Base-by-base conservation (phyloP, 2,888 invertebrate genomes). In the Aquatica leii region DNA sequence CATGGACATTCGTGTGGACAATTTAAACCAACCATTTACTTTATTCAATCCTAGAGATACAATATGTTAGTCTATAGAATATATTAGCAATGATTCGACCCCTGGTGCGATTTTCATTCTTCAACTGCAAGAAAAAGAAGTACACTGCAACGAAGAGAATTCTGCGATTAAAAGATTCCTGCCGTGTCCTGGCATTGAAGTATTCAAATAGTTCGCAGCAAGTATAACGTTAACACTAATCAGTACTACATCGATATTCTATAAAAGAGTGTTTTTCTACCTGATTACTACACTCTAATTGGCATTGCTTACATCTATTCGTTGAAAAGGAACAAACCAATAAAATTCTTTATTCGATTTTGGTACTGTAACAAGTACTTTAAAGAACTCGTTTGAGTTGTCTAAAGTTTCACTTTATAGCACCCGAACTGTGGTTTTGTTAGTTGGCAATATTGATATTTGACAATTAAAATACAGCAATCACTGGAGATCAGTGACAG, bases 281-380 rank as follows among this genome's bases (percentile, higher is more conserved):
- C 91, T 15, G 95, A 95, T 77, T 90, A 93, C 71, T 95, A 94
- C 80, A 95, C 95, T 2, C 84, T 97, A 58, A 94, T 97, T 89
- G 97, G 97, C 77, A 90, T 97, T 51, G 97, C 96, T 0, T 97
- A 97, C 78, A 97, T 97, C 72, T 97, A 95, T 79, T 92, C 94
- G 55, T 97, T 97, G 97, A 94, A 95, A 80, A 86, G 93, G 86
- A 90, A 89, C 80, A 89, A 88, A 71, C 90, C 91, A n/a, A 90
- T 91, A 89, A 83, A 89, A 70, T 90, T 91, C 80, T 90, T 89
- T 80, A 91, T 90, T 77, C 86, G 88, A 68, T 89, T 91, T 63
- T 71, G 78, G n/a, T n/a, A n/a, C n/a, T n/a, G n/a, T n/a, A n/a
- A n/a, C n/a, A n/a, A n/a, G n/a, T n/a, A n/a, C n/a, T n/a, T n/a